phyloP scores from a whole-genome alignment of 2,113 vertebrate species.

The Mixornis gularis region DNA sequence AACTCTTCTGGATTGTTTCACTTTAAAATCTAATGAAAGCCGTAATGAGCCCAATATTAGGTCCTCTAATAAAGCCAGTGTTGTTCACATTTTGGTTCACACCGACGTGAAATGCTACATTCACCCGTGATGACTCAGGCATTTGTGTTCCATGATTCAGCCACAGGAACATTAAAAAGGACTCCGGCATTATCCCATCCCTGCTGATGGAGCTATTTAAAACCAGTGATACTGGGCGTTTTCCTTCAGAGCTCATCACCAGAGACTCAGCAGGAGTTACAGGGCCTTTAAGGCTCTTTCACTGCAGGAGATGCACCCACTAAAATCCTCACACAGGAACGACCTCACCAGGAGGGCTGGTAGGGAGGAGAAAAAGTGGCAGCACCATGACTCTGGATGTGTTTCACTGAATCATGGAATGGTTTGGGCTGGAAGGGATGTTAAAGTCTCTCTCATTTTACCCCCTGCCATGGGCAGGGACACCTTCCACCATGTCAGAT shows the following conservation, averaged over 20 bases:
- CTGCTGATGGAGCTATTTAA: neutral
- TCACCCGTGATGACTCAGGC: constrained; percentile 17
- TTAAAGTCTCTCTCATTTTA: neutral
- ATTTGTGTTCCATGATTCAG: constrained; percentile 27
- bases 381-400: neutral
- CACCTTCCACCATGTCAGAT: neutral
- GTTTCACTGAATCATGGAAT: neutral
- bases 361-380: neutral
- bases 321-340: neutral
- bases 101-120: neutral
- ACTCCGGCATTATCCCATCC: neutral
- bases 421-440: neutral
- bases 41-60: neutral
- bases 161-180: neutral
- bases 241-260: neutral
- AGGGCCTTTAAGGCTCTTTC: neutral
- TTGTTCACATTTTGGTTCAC: neutral
- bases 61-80: neutral
- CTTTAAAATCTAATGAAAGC: neutral
- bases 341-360: neutral
- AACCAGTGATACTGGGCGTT: neutral
- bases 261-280: neutral
- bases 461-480: neutral
- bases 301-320: neutral
- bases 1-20: neutral